phyloP scores from a whole-genome alignment of 2,113 vertebrate species.

The Plecturocebus donacophilus region DNA sequence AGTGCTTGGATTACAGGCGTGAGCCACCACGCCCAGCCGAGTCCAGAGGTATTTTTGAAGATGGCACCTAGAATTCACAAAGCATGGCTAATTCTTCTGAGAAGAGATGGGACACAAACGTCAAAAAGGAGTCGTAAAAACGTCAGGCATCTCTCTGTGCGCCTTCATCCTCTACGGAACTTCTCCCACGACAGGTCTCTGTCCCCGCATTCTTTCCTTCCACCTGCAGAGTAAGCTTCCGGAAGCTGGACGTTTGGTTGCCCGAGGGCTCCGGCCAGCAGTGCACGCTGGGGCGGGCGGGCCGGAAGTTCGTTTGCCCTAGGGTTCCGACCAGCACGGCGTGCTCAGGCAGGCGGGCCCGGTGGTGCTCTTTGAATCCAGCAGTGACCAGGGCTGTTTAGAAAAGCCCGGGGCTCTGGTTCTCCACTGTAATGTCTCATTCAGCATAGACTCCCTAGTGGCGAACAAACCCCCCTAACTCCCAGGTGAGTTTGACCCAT shows the following conservation, averaged over 20 bases:
- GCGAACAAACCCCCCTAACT: not conserved
- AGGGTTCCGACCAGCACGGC: not conserved
- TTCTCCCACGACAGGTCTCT: not conserved
- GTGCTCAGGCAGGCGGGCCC: not conserved
- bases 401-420: not conserved
- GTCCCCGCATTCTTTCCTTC: not conserved
- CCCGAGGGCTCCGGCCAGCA: not conserved
- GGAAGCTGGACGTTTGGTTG: not conserved
- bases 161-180: no score
- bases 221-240: not conserved
- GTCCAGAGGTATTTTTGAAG: conserved; percentile 55
- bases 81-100: not conserved
- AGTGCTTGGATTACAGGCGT: no score
- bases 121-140: not conserved
- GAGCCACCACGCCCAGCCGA: not conserved
- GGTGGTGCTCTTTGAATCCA: not conserved
- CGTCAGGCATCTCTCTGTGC: not conserved
- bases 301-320: not conserved
- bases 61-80: not conserved
- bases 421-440: not conserved
- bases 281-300: not conserved
- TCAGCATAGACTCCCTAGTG: not conserved
- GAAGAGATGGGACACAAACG: not conserved
- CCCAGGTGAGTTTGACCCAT: not conserved
- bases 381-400: not conserved